A percentile compares a stretch with the other conserved stretches of the same genome.
Evolutionary conservation across 2,797 vertebrate species (phyloP).

Genomic region (Hirundo rustica): DNA sequence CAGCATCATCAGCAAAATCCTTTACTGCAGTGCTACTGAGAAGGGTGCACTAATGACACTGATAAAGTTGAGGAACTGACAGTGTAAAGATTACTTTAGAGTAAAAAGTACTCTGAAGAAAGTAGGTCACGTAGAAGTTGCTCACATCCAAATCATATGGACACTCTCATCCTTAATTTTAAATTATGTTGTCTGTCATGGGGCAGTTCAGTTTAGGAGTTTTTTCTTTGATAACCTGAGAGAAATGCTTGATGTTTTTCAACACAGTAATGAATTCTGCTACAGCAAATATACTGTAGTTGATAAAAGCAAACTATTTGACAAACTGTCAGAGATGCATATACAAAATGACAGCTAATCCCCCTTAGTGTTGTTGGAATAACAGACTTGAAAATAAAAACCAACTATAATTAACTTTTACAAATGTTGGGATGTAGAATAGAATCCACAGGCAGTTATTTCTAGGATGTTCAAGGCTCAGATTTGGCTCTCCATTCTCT

Average conservation of each 20-base stretch:
- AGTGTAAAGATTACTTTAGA: background rate
- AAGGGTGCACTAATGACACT: background rate
- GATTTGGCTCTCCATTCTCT: background rate
- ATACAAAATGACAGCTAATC: background rate
- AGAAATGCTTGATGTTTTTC: background rate
- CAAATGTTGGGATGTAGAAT: background rate
- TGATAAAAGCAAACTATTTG: background rate
- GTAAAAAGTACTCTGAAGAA: background rate
- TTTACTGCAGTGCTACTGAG: background rate
- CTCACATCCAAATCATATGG: background rate
- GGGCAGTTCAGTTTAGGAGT: background rate
- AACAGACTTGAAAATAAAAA: background rate
- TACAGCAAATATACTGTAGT: background rate
- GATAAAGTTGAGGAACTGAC: background rate
- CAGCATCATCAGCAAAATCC: background rate
- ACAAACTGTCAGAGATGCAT: background rate
- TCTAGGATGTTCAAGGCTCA: background rate
- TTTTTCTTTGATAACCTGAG: background rate
- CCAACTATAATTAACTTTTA: background rate
- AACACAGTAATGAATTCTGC: background rate
- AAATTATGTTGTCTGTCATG: background rate
- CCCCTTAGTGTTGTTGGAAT: background rate
- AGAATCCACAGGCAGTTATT: background rate
- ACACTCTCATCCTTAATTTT: background rate
- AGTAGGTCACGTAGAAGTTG: background rate